phyloP scores from a whole-genome alignment of 2,797 vertebrate species.

The Pangasius djambal region DNA sequence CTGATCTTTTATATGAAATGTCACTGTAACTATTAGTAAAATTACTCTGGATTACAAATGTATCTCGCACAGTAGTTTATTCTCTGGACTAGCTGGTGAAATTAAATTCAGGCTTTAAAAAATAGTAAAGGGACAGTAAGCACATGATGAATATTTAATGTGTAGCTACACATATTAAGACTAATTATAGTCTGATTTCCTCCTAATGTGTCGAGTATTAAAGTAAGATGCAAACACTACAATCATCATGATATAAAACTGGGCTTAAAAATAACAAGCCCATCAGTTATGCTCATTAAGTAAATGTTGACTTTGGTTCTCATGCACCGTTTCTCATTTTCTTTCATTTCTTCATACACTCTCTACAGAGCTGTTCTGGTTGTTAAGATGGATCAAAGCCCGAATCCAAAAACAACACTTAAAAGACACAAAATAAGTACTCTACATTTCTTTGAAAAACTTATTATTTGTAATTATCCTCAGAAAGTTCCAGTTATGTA shows the following conservation, averaged over 20 bases:
- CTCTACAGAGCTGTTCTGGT: background rate
- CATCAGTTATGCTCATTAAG: conserved; percentile 67
- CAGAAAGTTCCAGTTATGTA: background rate
- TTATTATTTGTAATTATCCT: background rate
- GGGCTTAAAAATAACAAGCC: conserved; percentile 66
- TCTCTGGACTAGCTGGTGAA: background rate
- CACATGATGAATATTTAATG: conserved; percentile 60
- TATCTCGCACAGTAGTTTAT: background rate
- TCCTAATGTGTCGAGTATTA: conserved; percentile 57
- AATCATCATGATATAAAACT: conserved; percentile 57
- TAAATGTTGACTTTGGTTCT: conserved; percentile 67
- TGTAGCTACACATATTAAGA: conserved; percentile 65
- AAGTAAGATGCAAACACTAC: conserved; percentile 61
- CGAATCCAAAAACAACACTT: conserved; percentile 6
- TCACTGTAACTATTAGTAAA: conserved; percentile 2
- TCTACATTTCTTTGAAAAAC: background rate
- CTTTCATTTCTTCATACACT: conserved; percentile 6
- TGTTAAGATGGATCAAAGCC: conserved; percentile 18
- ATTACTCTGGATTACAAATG: background rate
- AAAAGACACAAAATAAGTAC: conserved; percentile 3
- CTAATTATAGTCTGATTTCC: conserved; percentile 56
- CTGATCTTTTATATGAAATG: background rate
- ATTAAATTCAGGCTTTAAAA: conserved; percentile 46
- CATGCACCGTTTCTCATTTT: conserved; percentile 19
- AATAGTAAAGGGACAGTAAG: conserved; percentile 58